Evolutionary conservation across 2,113 vertebrate species (phyloP).

Genomic region (Ictalurus punctatus): DNA sequence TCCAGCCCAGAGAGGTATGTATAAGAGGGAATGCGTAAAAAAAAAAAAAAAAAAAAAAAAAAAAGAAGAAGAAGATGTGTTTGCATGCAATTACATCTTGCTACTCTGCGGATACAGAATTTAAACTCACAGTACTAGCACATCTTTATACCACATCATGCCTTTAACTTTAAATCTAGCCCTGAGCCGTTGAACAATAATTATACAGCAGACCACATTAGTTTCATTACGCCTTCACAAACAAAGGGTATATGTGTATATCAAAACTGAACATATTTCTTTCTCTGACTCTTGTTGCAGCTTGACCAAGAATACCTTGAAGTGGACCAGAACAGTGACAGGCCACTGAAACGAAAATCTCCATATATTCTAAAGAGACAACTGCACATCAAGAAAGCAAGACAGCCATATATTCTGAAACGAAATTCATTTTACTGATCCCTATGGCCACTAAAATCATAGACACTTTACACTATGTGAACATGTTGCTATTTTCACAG

Average conservation of each 20-base stretch:
- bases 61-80: not conserved
- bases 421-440: constrained; percentile 86
- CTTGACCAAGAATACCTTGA: constrained; percentile 76
- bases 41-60: not conserved
- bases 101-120: not conserved
- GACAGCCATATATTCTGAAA: constrained; percentile 95
- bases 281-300: constrained; percentile 70
- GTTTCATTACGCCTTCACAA: not conserved
- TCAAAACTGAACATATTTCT: not conserved
- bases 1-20: constrained; percentile 89
- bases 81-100: not conserved
- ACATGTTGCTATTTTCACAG: constrained; percentile 70
- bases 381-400: constrained; percentile 82
- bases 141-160: not conserved
- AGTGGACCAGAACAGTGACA: constrained; percentile 75
- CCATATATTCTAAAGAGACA: constrained; percentile 96
- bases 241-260: not conserved
- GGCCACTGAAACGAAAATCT: constrained; percentile 88
- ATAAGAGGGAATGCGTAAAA: constrained; percentile 20
- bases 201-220: not conserved
- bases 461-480: constrained; percentile 69
- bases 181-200: not conserved
- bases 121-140: not conserved
- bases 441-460: constrained; percentile 36
- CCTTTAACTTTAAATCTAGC: not conserved